Base-by-base conservation (phyloP, 2,113 vertebrate genomes). In the Empidonax traillii region DNA sequence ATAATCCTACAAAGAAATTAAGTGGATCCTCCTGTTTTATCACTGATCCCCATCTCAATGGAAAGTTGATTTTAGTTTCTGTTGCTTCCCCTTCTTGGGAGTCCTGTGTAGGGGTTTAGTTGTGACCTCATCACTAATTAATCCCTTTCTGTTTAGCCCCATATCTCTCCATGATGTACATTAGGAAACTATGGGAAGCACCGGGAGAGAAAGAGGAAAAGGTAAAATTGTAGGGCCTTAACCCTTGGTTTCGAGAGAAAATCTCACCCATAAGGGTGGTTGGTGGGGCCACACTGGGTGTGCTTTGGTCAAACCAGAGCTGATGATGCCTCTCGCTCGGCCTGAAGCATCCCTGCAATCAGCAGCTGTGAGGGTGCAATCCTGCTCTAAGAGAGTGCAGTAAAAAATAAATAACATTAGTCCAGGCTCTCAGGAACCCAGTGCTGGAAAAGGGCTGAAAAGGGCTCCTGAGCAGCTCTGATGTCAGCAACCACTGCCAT, bases 81-180 rank as follows among this genome's bases (percentile, higher is more conserved):
- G 16, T 89, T 44, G 44, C 62, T 89, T 87, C 85, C 58, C 68
- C 37, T 84, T 85, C 79, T 81, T 35, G 86, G 74, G 90, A 95
- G 65, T 46, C 88, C 96, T 94, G 31, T 53, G 52, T 68, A 96
- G 90, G 79, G 84, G 44, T 56, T 95, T 89, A 93, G 85, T 80
- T 79, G 21, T 91, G n/a, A 91, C 23, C 68, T 87, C 85, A 63
- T 94, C 91, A 95, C 93, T 96, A 96, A 96, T 95, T 75, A 67
- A 96, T 94, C 90, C 94, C 13, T 97, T 96, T 97, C 94, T 96
- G 90, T 97, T 96, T 96, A 96, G 94, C 94, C 94, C 73, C 93
- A 90, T 93, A 95, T 94, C 94, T 97, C 91, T 91, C 90, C 94
- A 96, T 93, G 96, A 96, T 86, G 93, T 93, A 93, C 92, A 16